Conservation (phyloP, 2,113 vertebrate genomes). For the Phyllostomus hastatus region DNA sequence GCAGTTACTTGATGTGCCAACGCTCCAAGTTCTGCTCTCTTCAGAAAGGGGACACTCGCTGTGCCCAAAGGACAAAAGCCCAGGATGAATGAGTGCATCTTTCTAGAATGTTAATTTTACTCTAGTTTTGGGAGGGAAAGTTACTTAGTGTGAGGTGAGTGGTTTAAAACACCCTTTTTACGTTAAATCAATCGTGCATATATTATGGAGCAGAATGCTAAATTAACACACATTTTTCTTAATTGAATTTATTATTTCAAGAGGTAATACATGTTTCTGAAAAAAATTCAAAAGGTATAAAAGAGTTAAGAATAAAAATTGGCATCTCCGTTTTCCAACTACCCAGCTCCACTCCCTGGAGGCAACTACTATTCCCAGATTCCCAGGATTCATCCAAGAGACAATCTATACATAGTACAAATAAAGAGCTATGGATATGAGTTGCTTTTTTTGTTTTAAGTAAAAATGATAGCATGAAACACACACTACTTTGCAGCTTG, state of each 20-base stretch:
- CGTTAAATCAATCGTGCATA: background rate
- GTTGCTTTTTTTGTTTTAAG: background rate
- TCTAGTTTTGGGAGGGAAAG: background rate
- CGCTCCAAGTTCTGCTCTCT: background rate
- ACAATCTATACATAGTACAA: background rate
- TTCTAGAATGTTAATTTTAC: constrained; percentile 48
- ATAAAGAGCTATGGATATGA: background rate
- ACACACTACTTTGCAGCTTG: background rate
- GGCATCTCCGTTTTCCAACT: background rate
- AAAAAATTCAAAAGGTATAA: background rate
- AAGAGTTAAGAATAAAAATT: background rate
- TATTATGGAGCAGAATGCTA: background rate
- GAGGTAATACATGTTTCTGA: background rate
- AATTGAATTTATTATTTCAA: constrained; percentile 9
- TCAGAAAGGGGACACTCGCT: background rate
- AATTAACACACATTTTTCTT: background rate
- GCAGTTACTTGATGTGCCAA: background rate
- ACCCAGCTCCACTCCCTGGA: background rate
- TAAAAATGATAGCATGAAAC: background rate
- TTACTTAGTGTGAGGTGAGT: constrained; percentile 12
- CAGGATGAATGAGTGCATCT: background rate
- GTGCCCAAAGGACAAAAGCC: background rate
- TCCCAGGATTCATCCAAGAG: background rate
- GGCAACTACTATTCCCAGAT: background rate
- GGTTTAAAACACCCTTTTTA: constrained; percentile 28